Conservation (phyloP, 2,113 vertebrate genomes). For the Mus musculus region DNA sequence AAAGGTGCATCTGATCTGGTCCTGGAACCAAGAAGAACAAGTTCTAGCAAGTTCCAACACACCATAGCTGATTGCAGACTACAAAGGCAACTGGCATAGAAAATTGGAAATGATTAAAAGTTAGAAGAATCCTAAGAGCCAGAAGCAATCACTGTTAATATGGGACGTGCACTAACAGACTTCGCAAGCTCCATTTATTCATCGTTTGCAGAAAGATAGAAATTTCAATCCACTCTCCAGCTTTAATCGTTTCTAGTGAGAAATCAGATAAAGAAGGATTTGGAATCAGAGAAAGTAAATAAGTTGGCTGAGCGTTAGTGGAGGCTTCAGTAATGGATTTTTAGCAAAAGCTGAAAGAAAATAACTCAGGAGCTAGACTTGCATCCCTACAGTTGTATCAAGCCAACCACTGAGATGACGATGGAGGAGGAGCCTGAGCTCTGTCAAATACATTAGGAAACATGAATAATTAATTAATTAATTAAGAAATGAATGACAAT, state of each 20-base stretch:
- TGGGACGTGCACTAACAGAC: background rate
- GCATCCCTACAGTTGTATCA: background rate
- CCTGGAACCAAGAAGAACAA: background rate
- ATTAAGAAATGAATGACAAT: conserved; percentile 42
- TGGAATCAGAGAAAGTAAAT: conserved; percentile 46
- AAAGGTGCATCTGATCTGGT: background rate
- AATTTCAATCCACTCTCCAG: conserved; percentile 35
- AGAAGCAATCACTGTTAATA: background rate
- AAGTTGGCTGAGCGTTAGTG: background rate
- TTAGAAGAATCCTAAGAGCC: conserved; percentile 34
- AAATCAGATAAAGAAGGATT: conserved; percentile 41
- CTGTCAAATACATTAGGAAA: conserved; percentile 15
- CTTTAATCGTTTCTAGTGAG: background rate
- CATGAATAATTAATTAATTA: conserved; percentile 6
- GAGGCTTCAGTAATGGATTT: conserved; percentile 8
- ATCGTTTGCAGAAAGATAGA: conserved; percentile 10
- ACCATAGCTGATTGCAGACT: background rate
- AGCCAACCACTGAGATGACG: background rate
- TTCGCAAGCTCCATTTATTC: background rate
- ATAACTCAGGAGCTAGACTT: conserved; percentile 6
- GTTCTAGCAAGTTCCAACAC: conserved; percentile 7
- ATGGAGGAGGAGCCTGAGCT: background rate
- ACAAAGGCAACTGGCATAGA: background rate
- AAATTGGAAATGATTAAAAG: conserved; percentile 27
- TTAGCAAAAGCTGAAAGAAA: conserved; percentile 43